A percentile compares a stretch with the other conserved stretches of the same genome.
phyloP scores from a whole-genome alignment of 2,888 invertebrate genomes.

The Carpatolechia fugitivella region DNA sequence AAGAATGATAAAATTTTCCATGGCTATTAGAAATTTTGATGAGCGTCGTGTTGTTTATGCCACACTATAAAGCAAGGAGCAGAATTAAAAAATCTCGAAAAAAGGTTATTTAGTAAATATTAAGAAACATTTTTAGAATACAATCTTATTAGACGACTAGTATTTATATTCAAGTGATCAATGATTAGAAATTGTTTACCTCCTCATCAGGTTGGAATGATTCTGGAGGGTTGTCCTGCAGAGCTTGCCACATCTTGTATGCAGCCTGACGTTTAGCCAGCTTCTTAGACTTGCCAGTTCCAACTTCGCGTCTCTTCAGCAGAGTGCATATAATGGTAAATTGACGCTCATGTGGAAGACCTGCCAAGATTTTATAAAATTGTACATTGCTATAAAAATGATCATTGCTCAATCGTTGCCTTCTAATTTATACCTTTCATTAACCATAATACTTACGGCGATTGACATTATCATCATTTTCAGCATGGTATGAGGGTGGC shows the following conservation, averaged over 20 bases:
- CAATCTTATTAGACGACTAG: not conserved
- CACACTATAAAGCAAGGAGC: not conserved
- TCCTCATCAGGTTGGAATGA: constrained; percentile 84
- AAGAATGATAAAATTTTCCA: constrained; percentile 36
- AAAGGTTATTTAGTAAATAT: too few relatives aligned
- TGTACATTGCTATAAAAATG: not conserved
- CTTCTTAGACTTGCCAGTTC: constrained; percentile 97
- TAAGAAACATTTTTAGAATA: not conserved
- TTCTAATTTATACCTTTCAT: too few relatives aligned
- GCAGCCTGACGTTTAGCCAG: constrained; percentile 97
- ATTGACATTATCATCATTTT: constrained; percentile 84
- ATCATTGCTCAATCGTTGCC: too few relatives aligned
- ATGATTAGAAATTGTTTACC: constrained; percentile 44
- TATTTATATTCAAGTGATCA: too few relatives aligned
- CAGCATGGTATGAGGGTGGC: constrained; percentile 95
- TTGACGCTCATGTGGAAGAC: constrained; percentile 95
- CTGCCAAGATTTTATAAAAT: constrained; percentile 38
- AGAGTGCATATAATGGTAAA: constrained; percentile 96
- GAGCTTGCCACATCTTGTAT: constrained; percentile 93
- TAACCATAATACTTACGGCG: constrained; percentile 70
- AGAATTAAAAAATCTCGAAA: not conserved
- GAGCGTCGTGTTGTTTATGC: not conserved
- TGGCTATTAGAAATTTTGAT: constrained; percentile 21
- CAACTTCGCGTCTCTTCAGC: constrained; percentile 90
- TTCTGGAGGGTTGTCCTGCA: constrained; percentile 88